Percentiles rank a stretch among this genome's conserved stretches.
Evolutionary conservation across 2,888 invertebrate genomes (phyloP).

Genomic region (Agriopis leucophaearia): DNA sequence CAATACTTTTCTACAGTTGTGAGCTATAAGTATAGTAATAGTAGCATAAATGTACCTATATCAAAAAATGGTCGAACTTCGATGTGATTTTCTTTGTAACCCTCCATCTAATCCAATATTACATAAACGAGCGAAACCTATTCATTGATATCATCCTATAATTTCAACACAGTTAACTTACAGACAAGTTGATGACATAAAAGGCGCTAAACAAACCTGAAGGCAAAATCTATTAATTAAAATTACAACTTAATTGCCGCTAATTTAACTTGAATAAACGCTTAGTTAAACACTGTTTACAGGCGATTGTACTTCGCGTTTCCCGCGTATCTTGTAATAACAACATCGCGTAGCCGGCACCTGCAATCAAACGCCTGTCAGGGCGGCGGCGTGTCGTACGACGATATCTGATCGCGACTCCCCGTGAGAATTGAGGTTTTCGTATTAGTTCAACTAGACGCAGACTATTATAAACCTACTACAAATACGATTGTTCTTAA

Average conservation of each 20-base stretch:
- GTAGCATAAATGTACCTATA: too few relatives aligned
- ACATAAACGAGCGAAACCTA: too few relatives aligned
- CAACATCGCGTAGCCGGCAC: constrained; percentile 63
- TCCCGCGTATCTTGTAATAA: constrained; percentile 62
- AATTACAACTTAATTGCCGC: not conserved
- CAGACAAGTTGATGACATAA: too few relatives aligned
- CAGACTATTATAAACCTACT: not conserved
- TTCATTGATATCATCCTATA: too few relatives aligned
- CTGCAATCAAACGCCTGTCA: constrained; percentile 77
- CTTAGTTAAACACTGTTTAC: constrained; percentile 14
- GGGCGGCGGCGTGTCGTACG: constrained; percentile 71
- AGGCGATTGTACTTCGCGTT: constrained; percentile 35
- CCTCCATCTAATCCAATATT: too few relatives aligned
- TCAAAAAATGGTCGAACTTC: too few relatives aligned
- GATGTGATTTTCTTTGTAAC: too few relatives aligned
- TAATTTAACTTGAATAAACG: constrained; percentile 13
- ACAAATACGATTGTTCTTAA: too few relatives aligned
- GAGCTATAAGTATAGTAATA: too few relatives aligned
- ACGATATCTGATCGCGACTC: constrained; percentile 64
- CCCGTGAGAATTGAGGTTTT: constrained; percentile 35
- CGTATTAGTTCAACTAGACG: constrained; percentile 15
- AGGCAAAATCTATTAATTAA: not conserved
- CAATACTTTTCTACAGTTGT: too few relatives aligned
- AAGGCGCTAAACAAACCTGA: not conserved
- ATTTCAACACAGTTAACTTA: too few relatives aligned